Evolutionary conservation across 2,888 invertebrate species (phyloP), one percentile per base, ranked within the genome.

Genomic region (Alloscopus bannaensis): DNA sequence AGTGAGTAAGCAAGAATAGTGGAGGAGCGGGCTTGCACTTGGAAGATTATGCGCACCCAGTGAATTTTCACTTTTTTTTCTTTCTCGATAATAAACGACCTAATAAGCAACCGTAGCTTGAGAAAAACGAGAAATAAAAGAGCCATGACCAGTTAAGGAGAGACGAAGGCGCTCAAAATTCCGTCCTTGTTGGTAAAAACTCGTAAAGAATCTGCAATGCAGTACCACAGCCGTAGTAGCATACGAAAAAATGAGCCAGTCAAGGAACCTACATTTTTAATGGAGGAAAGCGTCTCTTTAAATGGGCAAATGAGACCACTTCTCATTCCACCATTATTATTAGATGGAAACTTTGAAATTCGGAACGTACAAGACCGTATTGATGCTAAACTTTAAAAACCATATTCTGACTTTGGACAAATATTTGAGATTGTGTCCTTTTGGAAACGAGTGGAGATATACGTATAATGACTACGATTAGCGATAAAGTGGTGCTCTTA

Each of bases 271-370:
- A n/a, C n/a, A 29, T 66, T 66, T 66, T 66, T 66, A 66, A 66
- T 66, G 52, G 42, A 68, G 70, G 70, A 26, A 70, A 57, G 59
- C 57, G 59, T 45, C 22, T 59, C 70, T 59, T 70, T 70, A 70
- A 70, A 70, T 70, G 70, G 70, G 59, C 47, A 70, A 70, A 70
- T 57, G 70, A 70, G 59, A 70, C 55, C 11, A 50, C 66, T 36
- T 50, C 50, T 66, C 55, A 24, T 4, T n/a, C n/a, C 6, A 59
- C 8, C 24, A 62, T 62, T 40, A 40, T 40, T n/a, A n/a, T n/a
- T n/a, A n/a, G n/a, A 6, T n/a, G 22, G 40, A 59, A 60, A 40
- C 13, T 52, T 42, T 42, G 3, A 42, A 42, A 42, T 8, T 42
- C 8, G n/a, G 18, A 42, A 45, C n/a, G 3, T 45, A 45, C 45